A percentile compares a stretch with the other conserved stretches of the same genome.
Conservation (phyloP, 1,140 invertebrate genomes). For the Batillaria attramentaria region DNA sequence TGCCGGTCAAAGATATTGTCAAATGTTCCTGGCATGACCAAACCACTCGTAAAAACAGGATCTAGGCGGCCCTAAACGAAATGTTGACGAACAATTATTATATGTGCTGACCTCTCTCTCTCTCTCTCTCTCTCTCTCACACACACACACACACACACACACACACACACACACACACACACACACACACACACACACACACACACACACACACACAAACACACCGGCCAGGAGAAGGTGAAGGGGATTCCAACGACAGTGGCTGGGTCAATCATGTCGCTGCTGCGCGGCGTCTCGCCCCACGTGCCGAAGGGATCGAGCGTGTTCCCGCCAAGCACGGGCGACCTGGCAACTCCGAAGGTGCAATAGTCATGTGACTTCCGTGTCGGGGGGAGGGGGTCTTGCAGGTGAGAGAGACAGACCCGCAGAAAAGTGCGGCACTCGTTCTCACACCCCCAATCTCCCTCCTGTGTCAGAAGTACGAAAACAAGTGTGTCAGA, state of each 20-base stretch:
- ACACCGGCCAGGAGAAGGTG: conserved; percentile 51
- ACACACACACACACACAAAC: conserved; percentile 27
- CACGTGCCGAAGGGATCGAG: conserved; percentile 35
- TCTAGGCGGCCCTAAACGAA: no score
- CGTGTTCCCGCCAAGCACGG: conserved; percentile 41
- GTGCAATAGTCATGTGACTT: conserved; percentile 45
- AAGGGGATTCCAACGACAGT: conserved; percentile 40
- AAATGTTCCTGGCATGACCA: no score
- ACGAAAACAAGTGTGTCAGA: not conserved
- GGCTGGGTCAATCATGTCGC: not conserved
- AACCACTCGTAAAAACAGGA: no score
- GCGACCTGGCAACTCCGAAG: conserved; percentile 43
- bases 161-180: not conserved
- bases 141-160: not conserved
- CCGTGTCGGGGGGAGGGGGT: conserved; percentile 32
- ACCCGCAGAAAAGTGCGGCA: conserved; percentile 49
- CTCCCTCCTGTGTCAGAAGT: conserved; percentile 12
- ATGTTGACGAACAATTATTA: no score
- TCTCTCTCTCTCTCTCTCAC: no score
- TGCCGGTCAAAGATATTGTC: not conserved
- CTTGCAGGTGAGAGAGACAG: conserved; percentile 48
- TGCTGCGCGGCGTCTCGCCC: not conserved
- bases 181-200: conserved; percentile 5
- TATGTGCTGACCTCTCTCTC: no score
- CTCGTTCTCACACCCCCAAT: conserved; percentile 29